Evolutionary conservation across 2,888 invertebrate species (phyloP).

Genomic region (Lasioglossum pauxillum): DNA sequence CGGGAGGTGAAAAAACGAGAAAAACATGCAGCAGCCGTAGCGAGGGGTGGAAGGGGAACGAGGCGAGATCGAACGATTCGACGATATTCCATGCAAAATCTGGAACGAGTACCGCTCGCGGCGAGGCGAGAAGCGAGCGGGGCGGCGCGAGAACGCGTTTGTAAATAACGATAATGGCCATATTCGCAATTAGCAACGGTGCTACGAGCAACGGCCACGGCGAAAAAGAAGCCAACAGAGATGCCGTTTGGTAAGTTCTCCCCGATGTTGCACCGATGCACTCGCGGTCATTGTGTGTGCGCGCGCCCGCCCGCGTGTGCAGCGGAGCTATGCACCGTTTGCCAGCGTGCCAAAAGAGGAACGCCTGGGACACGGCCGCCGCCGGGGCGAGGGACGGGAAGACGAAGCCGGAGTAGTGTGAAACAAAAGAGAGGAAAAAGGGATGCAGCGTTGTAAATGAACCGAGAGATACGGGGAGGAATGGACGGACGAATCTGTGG

Average conservation of each 20-base stretch:
- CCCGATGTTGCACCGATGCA: not conserved
- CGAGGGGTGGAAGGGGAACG: not conserved
- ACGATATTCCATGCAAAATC: constrained; percentile 44
- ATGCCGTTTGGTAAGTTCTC: constrained; percentile 46
- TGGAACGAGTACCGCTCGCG: constrained; percentile 32
- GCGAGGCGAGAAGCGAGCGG: not conserved
- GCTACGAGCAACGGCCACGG: constrained; percentile 51
- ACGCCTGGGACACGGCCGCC: constrained; percentile 27
- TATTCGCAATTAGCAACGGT: constrained; percentile 69
- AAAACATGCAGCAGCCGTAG: not conserved
- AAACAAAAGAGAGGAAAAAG: constrained; percentile 53
- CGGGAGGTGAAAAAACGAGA: no score
- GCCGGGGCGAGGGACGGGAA: constrained; percentile 27
- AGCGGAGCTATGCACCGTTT: constrained; percentile 30
- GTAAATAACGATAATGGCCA: constrained; percentile 71
- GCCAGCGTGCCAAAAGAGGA: constrained; percentile 51
- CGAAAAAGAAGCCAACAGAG: constrained; percentile 54
- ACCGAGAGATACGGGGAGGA: constrained; percentile 39
- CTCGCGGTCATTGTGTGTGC: not conserved
- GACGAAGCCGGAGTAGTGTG: constrained; percentile 38
- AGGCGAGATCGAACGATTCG: constrained; percentile 43
- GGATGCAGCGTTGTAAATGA: constrained; percentile 50
- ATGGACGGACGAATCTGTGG: constrained; percentile 14
- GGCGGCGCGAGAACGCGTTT: constrained; percentile 35
- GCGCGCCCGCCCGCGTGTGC: constrained; percentile 13